Evolutionary conservation across 2,888 invertebrate species (phyloP).

Genomic region (Brachypterus glaber): DNA sequence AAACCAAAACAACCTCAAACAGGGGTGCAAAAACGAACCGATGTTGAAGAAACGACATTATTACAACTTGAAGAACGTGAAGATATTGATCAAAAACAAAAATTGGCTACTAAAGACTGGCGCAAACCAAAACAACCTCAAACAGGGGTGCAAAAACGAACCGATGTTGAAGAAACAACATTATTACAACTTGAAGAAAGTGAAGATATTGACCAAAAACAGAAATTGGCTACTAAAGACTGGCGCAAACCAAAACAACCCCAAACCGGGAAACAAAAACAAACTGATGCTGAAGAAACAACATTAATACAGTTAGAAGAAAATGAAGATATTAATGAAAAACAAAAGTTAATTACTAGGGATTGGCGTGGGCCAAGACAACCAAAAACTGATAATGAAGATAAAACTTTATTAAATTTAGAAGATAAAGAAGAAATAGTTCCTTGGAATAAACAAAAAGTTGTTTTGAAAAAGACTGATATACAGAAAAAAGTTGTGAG

Average conservation of each 20-base stretch:
- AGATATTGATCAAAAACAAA: constrained; percentile 15
- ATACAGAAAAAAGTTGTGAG: constrained; percentile 44
- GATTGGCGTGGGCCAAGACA: constrained; percentile 24
- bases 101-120: constrained; percentile 17
- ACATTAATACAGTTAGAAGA: constrained; percentile 33
- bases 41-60: constrained; percentile 21
- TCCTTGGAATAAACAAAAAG: constrained; percentile 52
- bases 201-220: constrained; percentile 17
- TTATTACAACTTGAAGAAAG: constrained; percentile 32
- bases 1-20: constrained; percentile 13
- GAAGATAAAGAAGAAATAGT: constrained; percentile 14
- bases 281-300: constrained; percentile 21
- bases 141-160: constrained; percentile 8
- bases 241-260: constrained; percentile 22
- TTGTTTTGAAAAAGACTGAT: constrained; percentile 41
- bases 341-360: constrained; percentile 17
- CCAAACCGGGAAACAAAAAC: constrained; percentile 10
- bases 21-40: constrained; percentile 8
- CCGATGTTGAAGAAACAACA: constrained; percentile 29
- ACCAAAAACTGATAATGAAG: constrained; percentile 18
- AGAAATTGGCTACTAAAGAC: constrained; percentile 16
- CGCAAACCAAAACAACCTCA: constrained; percentile 20
- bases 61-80: constrained; percentile 16
- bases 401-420: constrained; percentile 16
- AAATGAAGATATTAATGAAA: constrained; percentile 20